Conservation (phyloP, 2,113 vertebrate genomes). For the Crotalus horridus region DNA sequence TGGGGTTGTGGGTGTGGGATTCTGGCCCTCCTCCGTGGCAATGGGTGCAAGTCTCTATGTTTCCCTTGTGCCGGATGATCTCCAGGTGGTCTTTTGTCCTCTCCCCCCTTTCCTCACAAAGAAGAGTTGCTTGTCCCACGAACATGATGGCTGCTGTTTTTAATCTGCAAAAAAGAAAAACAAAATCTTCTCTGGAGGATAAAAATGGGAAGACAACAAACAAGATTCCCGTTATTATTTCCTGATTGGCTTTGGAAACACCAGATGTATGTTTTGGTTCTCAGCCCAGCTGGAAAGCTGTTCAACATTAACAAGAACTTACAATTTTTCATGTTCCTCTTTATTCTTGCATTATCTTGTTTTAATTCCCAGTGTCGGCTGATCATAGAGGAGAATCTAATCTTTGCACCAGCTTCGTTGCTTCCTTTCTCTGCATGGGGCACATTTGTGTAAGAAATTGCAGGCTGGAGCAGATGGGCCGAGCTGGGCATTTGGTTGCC, state of each 20-base stretch:
- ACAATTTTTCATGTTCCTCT: slow-evolving; percentile 52
- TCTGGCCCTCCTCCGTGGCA: background rate
- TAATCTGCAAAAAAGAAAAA: background rate
- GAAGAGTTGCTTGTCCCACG: slow-evolving; percentile 18
- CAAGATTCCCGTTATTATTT: slow-evolving; percentile 44
- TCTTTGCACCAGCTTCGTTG: background rate
- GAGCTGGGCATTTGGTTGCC: background rate
- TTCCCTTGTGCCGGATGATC: background rate
- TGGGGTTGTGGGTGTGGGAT: background rate
- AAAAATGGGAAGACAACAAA: slow-evolving; percentile 10
- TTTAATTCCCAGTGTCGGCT: slow-evolving; percentile 33
- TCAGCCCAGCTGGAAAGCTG: slow-evolving; percentile 58
- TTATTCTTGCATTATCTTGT: slow-evolving; percentile 42
- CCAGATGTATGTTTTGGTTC: slow-evolving; percentile 57
- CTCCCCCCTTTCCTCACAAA: background rate
- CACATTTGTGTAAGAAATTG: background rate
- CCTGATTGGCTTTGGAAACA: slow-evolving; percentile 43
- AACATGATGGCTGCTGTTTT: slow-evolving; percentile 9
- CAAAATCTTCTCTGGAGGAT: slow-evolving; percentile 27
- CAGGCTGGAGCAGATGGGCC: background rate
- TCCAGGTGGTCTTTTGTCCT: background rate
- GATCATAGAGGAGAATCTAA: background rate
- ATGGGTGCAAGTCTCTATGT: background rate
- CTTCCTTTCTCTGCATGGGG: background rate
- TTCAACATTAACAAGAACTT: slow-evolving; percentile 52